Evolutionary conservation across 2,888 invertebrate species (phyloP).

Genomic region (Omphaloscelis lunosa): DNA sequence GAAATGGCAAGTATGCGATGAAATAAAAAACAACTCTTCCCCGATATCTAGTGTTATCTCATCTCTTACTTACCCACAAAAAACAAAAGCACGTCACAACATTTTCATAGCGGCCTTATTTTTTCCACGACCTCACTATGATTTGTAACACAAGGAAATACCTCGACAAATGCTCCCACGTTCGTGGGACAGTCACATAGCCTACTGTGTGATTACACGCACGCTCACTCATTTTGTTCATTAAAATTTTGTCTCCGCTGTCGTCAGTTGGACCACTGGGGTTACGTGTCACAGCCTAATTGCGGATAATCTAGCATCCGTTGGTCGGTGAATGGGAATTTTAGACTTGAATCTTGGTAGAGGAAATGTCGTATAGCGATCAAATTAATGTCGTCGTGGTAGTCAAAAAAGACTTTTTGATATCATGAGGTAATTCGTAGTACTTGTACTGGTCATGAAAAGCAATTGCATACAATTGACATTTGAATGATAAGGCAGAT

Average conservation of each 20-base stretch:
- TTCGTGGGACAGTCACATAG: constrained; percentile 74
- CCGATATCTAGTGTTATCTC: constrained; percentile 9
- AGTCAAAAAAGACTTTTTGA: background rate
- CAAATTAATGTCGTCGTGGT: background rate
- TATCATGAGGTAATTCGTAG: background rate
- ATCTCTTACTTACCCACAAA: constrained; percentile 3
- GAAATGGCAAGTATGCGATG: background rate
- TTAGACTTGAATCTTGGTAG: constrained; percentile 21
- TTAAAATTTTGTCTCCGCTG: constrained; percentile 82
- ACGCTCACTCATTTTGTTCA: constrained; percentile 79
- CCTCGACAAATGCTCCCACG: constrained; percentile 69
- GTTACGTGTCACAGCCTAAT: constrained; percentile 68
- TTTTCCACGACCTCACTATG: constrained; percentile 32
- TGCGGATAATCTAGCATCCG: constrained; percentile 72
- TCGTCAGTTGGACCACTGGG: constrained; percentile 74
- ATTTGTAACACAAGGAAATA: constrained; percentile 60
- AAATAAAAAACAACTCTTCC: background rate
- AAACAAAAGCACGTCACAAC: constrained; percentile 3
- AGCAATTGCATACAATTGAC: background rate
- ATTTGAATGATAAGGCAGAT: background rate
- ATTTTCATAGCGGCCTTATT: constrained; percentile 33
- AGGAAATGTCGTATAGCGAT: constrained; percentile 15
- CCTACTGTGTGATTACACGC: constrained; percentile 70
- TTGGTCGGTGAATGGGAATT: constrained; percentile 52
- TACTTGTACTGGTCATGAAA: background rate